Conservation (phyloP, 2,797 vertebrate genomes). For the Sebastes alutus region DNA sequence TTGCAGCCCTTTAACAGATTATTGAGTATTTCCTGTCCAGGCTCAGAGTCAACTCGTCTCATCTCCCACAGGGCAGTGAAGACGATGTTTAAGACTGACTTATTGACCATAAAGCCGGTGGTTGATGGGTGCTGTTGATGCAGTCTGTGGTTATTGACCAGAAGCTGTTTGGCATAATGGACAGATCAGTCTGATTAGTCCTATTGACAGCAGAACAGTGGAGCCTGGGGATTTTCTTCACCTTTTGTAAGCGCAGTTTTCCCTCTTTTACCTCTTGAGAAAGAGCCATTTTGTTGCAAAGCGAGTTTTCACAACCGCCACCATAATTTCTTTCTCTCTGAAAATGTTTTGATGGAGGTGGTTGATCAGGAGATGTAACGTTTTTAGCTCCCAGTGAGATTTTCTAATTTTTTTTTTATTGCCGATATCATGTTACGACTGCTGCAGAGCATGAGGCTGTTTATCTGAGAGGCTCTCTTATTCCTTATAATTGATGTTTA, state of each 20-base stretch:
- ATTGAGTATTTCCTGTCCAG: constrained; percentile 3
- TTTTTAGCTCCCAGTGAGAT: background rate
- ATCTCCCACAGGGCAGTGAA: background rate
- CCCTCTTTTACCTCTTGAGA: background rate
- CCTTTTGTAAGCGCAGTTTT: background rate
- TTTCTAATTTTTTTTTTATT: constrained; percentile 4
- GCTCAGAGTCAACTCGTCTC: background rate
- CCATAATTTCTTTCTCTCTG: background rate
- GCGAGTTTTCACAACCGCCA: constrained; percentile 9
- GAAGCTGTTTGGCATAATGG: constrained; percentile 53
- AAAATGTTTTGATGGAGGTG: constrained; percentile 10
- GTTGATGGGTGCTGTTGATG: constrained; percentile 55
- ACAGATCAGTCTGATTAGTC: constrained; percentile 50
- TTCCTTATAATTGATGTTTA: constrained; percentile 73
- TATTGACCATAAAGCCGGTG: constrained; percentile 38
- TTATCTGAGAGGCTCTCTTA: constrained; percentile 47
- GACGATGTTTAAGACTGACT: background rate
- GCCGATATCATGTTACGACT: background rate
- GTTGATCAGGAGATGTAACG: constrained; percentile 10
- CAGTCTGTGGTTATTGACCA: constrained; percentile 53
- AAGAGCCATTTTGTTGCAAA: background rate
- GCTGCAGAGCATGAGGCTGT: constrained; percentile 15
- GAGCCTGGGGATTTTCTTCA: constrained; percentile 25
- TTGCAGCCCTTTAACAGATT: background rate
- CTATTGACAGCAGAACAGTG: constrained; percentile 46